phyloP scores from a whole-genome alignment of 1,140 invertebrate genomes.

The Hirudo medicinalis region DNA sequence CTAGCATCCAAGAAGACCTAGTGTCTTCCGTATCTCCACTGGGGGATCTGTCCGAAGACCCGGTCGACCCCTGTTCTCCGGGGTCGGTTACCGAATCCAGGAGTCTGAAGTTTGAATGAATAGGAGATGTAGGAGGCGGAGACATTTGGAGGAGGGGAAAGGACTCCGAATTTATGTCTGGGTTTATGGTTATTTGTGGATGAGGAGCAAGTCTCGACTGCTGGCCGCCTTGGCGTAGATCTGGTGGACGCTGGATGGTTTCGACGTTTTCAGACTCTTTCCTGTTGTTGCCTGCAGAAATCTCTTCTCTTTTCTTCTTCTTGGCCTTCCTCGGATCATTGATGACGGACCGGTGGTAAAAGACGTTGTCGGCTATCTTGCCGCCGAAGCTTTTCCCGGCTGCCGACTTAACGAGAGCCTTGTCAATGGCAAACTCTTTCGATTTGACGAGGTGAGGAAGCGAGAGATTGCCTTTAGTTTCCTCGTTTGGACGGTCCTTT shows the following conservation, averaged over 20 bases:
- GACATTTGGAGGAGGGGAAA: constrained; percentile 1
- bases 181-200: neutral
- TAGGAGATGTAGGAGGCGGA: neutral
- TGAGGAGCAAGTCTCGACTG: neutral
- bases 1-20: too few species aligned
- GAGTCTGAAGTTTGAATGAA: neutral
- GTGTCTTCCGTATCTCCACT: too few species aligned
- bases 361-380: constrained; percentile 4
- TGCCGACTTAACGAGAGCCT: neutral
- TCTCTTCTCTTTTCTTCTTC: constrained; percentile 2
- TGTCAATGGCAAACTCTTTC: neutral
- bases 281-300: neutral
- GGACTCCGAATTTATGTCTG: neutral
- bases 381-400: neutral
- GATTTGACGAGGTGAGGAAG: neutral
- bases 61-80: too few species aligned
- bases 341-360: neutral
- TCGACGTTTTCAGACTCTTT: neutral
- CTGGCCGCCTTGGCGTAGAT: too few species aligned
- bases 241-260: too few species aligned
- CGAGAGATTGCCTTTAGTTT: neutral
- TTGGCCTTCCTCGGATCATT: neutral
- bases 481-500: too few species aligned
- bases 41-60: too few species aligned
- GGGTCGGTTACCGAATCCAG: neutral